phyloP scores from a whole-genome alignment of 2,888 invertebrate species.

The Diarsia mendica region DNA sequence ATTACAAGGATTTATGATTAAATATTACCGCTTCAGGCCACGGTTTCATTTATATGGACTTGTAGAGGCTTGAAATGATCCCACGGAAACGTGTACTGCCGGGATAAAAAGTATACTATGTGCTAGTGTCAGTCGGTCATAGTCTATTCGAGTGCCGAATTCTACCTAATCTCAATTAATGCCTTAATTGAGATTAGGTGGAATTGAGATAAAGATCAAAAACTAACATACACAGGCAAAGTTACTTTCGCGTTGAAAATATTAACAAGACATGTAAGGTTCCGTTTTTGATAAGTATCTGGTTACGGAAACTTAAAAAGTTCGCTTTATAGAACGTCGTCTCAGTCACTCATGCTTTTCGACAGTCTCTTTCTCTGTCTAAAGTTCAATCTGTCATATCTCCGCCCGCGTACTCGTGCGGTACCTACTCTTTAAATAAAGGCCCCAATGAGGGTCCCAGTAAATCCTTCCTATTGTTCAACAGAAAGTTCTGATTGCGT shows the following conservation, averaged over 20 bases:
- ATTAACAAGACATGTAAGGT: not conserved
- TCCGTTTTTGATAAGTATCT: not conserved
- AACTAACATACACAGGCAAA: not conserved
- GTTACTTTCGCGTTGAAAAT: not conserved
- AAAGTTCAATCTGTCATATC: constrained; percentile 10
- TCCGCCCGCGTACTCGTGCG: not conserved
- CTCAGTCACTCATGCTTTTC: no score
- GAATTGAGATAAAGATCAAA: no score
- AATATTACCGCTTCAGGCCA: not conserved
- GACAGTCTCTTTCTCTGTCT: not conserved
- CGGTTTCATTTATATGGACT: no score
- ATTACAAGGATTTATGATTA: not conserved
- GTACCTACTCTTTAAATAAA: constrained; percentile 43
- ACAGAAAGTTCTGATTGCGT: constrained; percentile 57
- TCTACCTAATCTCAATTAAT: no score
- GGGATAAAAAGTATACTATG: not conserved
- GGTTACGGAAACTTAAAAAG: not conserved
- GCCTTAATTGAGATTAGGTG: no score
- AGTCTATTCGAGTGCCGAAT: no score
- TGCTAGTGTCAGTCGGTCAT: not conserved
- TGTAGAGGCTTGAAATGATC: not conserved
- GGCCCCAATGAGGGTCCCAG: constrained; percentile 30
- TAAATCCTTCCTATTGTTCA: constrained; percentile 62
- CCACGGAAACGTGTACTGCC: not conserved
- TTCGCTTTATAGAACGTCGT: not conserved